Evolutionary conservation across 2,888 invertebrate species (phyloP), one percentile per base, ranked within the genome.

Genomic region (Eupelmus urozonus): DNA sequence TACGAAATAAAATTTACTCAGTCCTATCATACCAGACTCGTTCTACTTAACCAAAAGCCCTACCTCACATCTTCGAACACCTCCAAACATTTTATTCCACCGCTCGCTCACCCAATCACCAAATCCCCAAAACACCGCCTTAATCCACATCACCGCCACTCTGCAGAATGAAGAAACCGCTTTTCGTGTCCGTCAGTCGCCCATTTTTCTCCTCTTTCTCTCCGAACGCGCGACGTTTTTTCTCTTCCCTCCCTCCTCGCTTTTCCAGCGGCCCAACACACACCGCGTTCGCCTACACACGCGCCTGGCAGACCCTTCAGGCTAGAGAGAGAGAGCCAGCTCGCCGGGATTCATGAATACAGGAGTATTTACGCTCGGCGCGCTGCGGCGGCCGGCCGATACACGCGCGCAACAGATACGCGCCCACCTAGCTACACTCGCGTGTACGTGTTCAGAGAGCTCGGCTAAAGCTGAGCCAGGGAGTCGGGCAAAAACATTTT

Each of bases 291-390:
- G n/a, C n/a, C 9, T 51, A 11, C 45, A 40, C 34, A 29, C 29
- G 25, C 18, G 18, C n/a, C 45, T 40, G n/a, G 34, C 18, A 29
- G 9, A 27, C 27, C 2, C 9, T 5, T 20, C 1, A 16, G 34
- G 42, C 27, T 82, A 78, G 79, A 83, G 72, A 81, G 77, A 80
- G 83, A 81, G 49, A 20, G 2, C n/a, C 11, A 45, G 27, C 29
- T 18, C 11, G n/a, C 60, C 42, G 74, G 83, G 85, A 84, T 86
- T 87, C 87, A 88, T 88, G 88, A 88, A 88, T 88, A 86, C 86
- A 83, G 73, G 85, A 88, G 87, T 87, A 88, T 88, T 88, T 87
- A 87, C 87, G 82, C 85, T 82, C 82, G 72, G 83, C 78, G 80
- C 80, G 81, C 62, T 80, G 81, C 82, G 83, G 80, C 82, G 81